Evolutionary conservation across 2,113 vertebrate species (phyloP), one percentile per base, ranked within the genome.

Genomic region (Lamprotornis superbus): DNA sequence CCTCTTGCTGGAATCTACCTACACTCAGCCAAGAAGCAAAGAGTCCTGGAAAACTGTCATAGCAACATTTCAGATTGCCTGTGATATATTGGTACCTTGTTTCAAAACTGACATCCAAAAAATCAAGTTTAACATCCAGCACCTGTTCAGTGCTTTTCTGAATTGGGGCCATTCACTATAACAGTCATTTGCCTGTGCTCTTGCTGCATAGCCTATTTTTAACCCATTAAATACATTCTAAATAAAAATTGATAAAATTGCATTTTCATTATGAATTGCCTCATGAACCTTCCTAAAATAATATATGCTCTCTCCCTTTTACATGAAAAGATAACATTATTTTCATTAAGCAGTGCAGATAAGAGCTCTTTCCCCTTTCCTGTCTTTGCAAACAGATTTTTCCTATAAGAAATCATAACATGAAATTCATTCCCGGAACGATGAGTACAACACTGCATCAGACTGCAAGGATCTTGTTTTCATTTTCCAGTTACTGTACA

Each of bases 301-400:
- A 70, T 49, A 92, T 39, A 46, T 24, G 19, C 3, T 61, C 18
- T 10, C 68, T 68, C 68, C 70, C 25, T 83, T 87, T 91, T 74
- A 68, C 37, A 57, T 75, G 49, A 90, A 87, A 46, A 52, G 60
- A 23, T 70, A 37, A 37, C 55, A 60, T 71, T 83, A 87, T 87
- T 90, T 95, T 73, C 31, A 69, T 65, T 94, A 73, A 83, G 12
- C 17, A 76, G 67, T 52, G 24, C 91, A 95, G 61, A 94, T 93
- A 81, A 76, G 42, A 89, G 47, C 16, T 82, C 90, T 90, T 87
- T 70, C 70, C 83, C 75, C 46, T 40, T 77, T 86, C 47, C 59
- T 80, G 37, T 89, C 25, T 91, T 65, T 84, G 52, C 88, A 95
- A 97, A 95, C 77, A 97, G 71, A 92, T 87, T 97, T 97, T 94